Evolutionary conservation across 2,113 vertebrate genomes (phyloP).

Genomic region (Lates calcarifer): DNA sequence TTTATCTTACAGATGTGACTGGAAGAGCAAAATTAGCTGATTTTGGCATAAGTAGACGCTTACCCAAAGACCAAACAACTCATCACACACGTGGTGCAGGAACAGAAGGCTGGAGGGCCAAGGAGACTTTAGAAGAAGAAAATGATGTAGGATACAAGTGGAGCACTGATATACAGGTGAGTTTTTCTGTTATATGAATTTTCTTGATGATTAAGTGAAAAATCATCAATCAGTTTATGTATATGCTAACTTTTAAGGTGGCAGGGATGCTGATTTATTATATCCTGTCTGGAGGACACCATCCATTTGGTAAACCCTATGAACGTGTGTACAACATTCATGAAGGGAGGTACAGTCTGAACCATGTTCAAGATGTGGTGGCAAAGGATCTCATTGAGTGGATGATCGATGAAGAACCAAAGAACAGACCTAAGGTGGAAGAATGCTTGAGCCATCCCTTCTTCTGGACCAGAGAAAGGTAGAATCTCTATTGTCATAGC

Average conservation of each 20-base stretch:
- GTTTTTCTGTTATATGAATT: not conserved
- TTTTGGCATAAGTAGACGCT: slow-evolving; percentile 77
- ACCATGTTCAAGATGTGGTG: slow-evolving; percentile 68
- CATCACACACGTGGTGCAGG: slow-evolving; percentile 61
- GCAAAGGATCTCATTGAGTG: slow-evolving; percentile 73
- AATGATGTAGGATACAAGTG: slow-evolving; percentile 59
- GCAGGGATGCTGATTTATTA: slow-evolving; percentile 82
- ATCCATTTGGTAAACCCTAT: slow-evolving; percentile 68
- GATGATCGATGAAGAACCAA: slow-evolving; percentile 73
- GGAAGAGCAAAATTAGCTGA: slow-evolving; percentile 71
- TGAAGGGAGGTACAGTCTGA: slow-evolving; percentile 58
- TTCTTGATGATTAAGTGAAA: fast-evolving
- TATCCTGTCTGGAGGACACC: slow-evolving; percentile 77
- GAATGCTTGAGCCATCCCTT: slow-evolving; percentile 76
- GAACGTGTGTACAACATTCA: slow-evolving; percentile 56
- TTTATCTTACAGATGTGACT: slow-evolving; percentile 55
- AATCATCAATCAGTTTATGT: too few relatives aligned
- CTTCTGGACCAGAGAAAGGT: not conserved
- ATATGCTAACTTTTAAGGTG: slow-evolving; percentile 55
- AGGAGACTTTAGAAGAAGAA: slow-evolving; percentile 61
- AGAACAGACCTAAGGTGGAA: slow-evolving; percentile 65
- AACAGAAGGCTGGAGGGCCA: slow-evolving; percentile 79
- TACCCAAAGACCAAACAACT: slow-evolving; percentile 63
- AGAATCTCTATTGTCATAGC: not conserved
- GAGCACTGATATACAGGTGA: slow-evolving; percentile 78